These are phyloP conservation scores for Serinus canaria DNA, from an alignment of 2,113 vertebrate species.

Conservation along the genomic window DNA sequence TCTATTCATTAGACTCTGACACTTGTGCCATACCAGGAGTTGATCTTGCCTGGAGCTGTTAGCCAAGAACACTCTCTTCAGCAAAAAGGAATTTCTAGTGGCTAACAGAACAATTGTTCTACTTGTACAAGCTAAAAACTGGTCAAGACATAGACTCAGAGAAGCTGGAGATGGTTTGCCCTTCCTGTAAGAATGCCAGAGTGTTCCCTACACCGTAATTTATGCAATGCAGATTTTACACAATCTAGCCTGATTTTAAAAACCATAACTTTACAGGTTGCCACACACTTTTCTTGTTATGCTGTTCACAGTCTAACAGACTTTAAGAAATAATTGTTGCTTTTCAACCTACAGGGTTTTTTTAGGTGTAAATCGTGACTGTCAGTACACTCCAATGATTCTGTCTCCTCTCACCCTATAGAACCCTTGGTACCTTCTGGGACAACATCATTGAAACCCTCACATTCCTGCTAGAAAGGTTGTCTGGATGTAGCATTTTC, in stretches of 20 bases:
- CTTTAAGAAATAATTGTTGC: not conserved
- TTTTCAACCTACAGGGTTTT: not conserved
- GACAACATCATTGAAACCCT: not conserved
- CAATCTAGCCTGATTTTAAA: not conserved
- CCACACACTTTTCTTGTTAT: not conserved
- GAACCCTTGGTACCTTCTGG: not conserved
- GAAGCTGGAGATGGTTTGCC: not conserved
- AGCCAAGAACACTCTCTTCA: not conserved
- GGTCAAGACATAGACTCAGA: not conserved
- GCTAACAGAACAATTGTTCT: not conserved
- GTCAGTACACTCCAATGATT: not conserved
- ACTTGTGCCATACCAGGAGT: not conserved
- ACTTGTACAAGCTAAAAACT: not conserved
- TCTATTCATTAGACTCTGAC: not conserved
- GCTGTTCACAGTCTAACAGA: not conserved
- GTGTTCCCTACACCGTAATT: not conserved
- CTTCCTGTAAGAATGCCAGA: not conserved
- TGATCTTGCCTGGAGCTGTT: not conserved
- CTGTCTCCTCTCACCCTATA: not conserved
- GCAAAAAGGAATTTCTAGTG: not conserved
- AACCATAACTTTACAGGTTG: not conserved
- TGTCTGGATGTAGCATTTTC: not conserved
- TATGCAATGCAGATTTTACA: not conserved
- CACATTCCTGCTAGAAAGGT: not conserved
- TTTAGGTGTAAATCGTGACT: not conserved